phyloP scores from a whole-genome alignment of 2,888 invertebrate genomes.

The Tetramorium bicarinatum region DNA sequence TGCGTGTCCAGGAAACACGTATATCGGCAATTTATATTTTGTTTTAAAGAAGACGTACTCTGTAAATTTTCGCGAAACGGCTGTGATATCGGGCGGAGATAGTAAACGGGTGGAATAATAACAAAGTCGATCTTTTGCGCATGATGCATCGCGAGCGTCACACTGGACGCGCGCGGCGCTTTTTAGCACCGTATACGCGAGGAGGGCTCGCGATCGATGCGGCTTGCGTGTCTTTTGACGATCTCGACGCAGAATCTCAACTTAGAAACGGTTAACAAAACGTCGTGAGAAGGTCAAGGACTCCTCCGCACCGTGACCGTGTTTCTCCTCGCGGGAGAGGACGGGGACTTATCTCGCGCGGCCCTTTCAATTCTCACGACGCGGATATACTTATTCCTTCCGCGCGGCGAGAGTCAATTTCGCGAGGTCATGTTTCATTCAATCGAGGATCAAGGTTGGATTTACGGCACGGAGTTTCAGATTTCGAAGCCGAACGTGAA shows the following conservation, averaged over 20 bases:
- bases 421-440: not conserved
- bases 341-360: slow-evolving; percentile 14
- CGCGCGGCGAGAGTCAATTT: not conserved
- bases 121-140: slow-evolving; percentile 11
- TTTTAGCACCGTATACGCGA: not conserved
- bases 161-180: not conserved
- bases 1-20: not conserved
- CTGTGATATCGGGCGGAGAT: not conserved
- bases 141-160: not conserved
- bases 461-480: not conserved
- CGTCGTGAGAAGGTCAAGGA: slow-evolving; percentile 46
- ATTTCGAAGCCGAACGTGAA: not conserved
- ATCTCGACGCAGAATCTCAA: slow-evolving; percentile 45
- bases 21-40: not conserved
- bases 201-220: slow-evolving; percentile 25
- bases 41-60: not conserved
- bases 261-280: slow-evolving; percentile 31
- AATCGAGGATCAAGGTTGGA: not conserved
- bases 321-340: slow-evolving; percentile 2
- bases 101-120: not conserved
- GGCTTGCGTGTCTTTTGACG: slow-evolving; percentile 41
- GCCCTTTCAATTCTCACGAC: not conserved
- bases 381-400: not conserved
- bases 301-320: not conserved
- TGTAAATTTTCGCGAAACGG: not conserved